These are phyloP conservation scores for Marasmarcha lunaedactyla DNA, from an alignment of 2,888 invertebrate genomes.

Conservation along the genomic window DNA sequence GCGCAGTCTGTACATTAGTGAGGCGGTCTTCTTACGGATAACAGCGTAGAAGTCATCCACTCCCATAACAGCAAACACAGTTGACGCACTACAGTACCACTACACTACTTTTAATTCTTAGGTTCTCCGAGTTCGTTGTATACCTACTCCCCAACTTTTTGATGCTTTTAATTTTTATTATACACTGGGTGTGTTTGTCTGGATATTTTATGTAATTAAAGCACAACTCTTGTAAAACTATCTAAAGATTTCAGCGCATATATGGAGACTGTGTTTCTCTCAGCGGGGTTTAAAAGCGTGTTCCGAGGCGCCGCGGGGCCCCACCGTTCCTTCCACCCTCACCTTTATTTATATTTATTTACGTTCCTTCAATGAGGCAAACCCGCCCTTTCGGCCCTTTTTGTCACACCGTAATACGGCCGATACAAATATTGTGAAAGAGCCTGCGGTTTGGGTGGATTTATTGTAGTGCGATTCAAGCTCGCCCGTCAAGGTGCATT, in stretches of 20 bases:
- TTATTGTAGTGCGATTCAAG: constrained; percentile 39
- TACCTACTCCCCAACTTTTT: too few species aligned
- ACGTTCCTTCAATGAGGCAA: constrained; percentile 65
- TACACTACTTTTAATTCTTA: too few species aligned
- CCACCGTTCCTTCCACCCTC: constrained; percentile 33
- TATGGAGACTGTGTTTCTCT: neutral
- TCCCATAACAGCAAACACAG: too few species aligned
- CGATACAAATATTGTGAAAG: constrained; percentile 70
- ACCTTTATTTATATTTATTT: constrained; percentile 71
- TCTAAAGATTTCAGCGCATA: constrained; percentile 12
- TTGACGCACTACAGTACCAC: too few species aligned
- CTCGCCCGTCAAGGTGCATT: neutral
- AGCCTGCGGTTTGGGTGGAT: constrained; percentile 63
- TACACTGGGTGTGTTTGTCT: too few species aligned
- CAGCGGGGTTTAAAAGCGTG: neutral
- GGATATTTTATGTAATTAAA: too few species aligned
- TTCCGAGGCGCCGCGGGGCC: constrained; percentile 41
- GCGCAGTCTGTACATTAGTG: too few species aligned
- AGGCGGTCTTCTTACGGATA: too few species aligned
- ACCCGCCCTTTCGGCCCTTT: constrained; percentile 67
- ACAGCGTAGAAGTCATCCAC: too few species aligned
- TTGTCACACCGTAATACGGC: constrained; percentile 55
- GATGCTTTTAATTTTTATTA: too few species aligned
- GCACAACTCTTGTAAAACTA: too few species aligned
- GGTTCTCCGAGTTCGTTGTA: too few species aligned